Evolutionary conservation across 2,888 invertebrate species (phyloP).

Genomic region (Volucella inflata): DNA sequence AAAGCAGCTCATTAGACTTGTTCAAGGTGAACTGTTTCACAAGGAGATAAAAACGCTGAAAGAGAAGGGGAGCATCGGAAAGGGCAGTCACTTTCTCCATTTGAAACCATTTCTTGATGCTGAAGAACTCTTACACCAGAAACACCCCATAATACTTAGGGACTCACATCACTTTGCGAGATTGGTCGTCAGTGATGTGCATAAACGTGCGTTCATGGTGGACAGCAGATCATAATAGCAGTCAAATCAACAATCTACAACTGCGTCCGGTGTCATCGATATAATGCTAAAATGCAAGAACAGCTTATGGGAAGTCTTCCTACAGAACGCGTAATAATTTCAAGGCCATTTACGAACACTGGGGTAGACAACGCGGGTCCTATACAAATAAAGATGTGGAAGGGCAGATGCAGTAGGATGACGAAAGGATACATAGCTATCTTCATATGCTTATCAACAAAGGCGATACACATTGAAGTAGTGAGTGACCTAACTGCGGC

Average conservation of each 20-base stretch:
- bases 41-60: no score
- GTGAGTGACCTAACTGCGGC: conserved; percentile 21
- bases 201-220: conserved; percentile 1
- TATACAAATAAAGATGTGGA: conserved; percentile 35
- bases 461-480: conserved; percentile 33
- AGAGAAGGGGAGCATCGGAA: no score
- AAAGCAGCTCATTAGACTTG: no score
- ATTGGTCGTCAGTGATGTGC: conserved; percentile 3
- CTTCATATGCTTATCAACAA: conserved; percentile 33
- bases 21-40: no score
- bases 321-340: not conserved
- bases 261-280: not conserved
- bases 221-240: not conserved
- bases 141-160: no score
- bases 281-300: not conserved
- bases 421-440: conserved; percentile 37
- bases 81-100: no score
- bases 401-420: conserved; percentile 34
- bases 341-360: not conserved
- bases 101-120: no score
- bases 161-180: no score
- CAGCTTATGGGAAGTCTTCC: not conserved
- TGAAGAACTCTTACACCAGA: no score
- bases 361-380: conserved; percentile 24
- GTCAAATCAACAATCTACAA: conserved; percentile 3